Base-by-base conservation (phyloP, 2,888 invertebrate species). In the Melinopterus prodromus region DNA sequence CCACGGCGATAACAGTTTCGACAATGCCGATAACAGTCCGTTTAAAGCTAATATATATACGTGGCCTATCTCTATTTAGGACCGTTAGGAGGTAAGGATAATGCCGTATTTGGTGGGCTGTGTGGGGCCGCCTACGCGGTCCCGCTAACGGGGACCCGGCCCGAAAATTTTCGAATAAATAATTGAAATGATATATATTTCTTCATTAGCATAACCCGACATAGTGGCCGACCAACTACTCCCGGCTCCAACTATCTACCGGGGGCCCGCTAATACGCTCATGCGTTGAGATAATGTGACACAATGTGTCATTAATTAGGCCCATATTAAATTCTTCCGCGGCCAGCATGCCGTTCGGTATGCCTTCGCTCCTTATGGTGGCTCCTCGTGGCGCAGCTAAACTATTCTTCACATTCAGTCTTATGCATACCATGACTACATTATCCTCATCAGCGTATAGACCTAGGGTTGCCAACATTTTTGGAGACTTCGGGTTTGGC, bases 81-180 rank as follows among this genome's bases (percentile, higher is more conserved):
- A 1, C 53, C 53, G 53, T 53, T 53, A 53, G 53, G 1, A 7
- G 2, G 53, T 53, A 12, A 53, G 53, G 53, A 53, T 53, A 53
- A 53, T 9, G 53, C 53, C 53, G 53, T 53, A 53, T 53, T 53
- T 53, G 53, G 53, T 53, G 53, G 53, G 53, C 53, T 9, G 7
- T 9, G 53, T 53, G 7, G 9, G 26, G 53, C 53, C 53, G 53
- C 53, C 53, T 12, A 53, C 53, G 53, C 53, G 7, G 53, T 53
- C 53, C 53, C 53, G 2, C 53, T 53, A 53, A 53, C 53, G 53
- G 53, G 9, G 53, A 12, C 53, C 53, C 9, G 53, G 53, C 53
- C 53, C 53, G 53, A 53, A 53, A 53, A 53, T 53, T 53, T 53
- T 53, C 53, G 53, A 53, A 53, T 53, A 53, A 53, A 53, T 53